Percentiles rank a stretch among this genome's conserved stretches.
phyloP scores from a whole-genome alignment of 2,113 vertebrate species.

The Camelus dromedarius region DNA sequence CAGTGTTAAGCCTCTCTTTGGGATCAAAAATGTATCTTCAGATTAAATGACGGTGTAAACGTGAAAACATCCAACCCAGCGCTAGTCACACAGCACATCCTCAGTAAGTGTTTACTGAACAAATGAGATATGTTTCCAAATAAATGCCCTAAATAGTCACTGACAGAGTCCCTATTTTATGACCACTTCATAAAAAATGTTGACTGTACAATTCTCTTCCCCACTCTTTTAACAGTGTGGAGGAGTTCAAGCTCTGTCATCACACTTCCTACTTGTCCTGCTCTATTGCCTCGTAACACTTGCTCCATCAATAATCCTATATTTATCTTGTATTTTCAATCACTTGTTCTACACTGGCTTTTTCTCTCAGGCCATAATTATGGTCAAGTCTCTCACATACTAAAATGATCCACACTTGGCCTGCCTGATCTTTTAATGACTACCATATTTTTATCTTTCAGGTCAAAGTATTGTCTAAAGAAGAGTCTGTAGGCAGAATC shows the following conservation, averaged over 20 bases:
- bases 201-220: neutral
- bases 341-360: neutral
- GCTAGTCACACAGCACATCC: neutral
- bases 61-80: neutral
- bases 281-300: neutral
- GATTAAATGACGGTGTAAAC: neutral
- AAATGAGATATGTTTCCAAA: neutral
- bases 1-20: neutral
- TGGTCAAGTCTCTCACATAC: neutral
- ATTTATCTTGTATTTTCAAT: neutral
- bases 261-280: neutral
- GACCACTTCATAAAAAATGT: neutral
- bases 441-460: neutral
- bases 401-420: neutral
- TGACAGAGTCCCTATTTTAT: neutral
- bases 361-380: conserved; percentile 8
- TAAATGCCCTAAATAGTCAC: neutral
- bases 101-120: neutral
- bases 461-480: neutral
- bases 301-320: neutral
- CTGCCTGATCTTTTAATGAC: neutral
- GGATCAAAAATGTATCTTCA: neutral
- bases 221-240: neutral
- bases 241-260: neutral
- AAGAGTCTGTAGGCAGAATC: neutral